Evolutionary conservation across 2,113 vertebrate species (phyloP), one percentile per base, ranked within the genome.

Genomic region (Macquaria australasica): DNA sequence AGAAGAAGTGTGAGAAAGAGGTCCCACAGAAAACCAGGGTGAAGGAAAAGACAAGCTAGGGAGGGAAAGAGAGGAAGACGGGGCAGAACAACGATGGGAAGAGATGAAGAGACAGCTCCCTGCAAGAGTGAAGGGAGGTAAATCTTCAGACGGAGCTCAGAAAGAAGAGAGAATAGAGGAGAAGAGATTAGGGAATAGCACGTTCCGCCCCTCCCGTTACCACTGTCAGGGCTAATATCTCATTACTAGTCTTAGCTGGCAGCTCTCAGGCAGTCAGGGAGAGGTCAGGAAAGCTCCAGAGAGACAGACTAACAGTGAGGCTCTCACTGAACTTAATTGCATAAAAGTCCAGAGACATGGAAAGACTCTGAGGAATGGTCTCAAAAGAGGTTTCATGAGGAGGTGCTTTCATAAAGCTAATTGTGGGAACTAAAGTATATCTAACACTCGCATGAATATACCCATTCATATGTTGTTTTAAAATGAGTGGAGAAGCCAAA

Each of bases 241-340:
- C 92, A 93, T 93, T 91, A 87, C 68, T 23, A 88, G 89, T 87
- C 86, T 75, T 72, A 72, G 87, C 85, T 83, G 76, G 70, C 55
- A 25, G 89, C 83, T 82, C 81, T 80, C 79, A 77, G 81, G 86
- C 88, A 88, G 93, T 92, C 90, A 89, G 90, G 16, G 48, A 59
- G 87, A 88, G 91, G 92, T 90, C 90, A 90, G 81, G 43, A 76
- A 73, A 68, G 69, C 88, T 90, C 79, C 76, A 14, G 84, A 62
- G 88, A 90, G 80, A 21, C 69, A 43, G 58, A 43, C 76, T 41
- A 73, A 82, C 84, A 70, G 66, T 3, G 34, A 79, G 18, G 25
- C 76, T 84, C 81, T 93, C 83, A 53, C 28, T 34, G 50, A 80
- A 78, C 69, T 62, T 75, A 81, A 77, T 70, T 48, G 77, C 39